Evolutionary conservation across 2,113 vertebrate genomes (phyloP), one percentile per base, ranked within the genome.

Genomic region (Plotosus lineatus): DNA sequence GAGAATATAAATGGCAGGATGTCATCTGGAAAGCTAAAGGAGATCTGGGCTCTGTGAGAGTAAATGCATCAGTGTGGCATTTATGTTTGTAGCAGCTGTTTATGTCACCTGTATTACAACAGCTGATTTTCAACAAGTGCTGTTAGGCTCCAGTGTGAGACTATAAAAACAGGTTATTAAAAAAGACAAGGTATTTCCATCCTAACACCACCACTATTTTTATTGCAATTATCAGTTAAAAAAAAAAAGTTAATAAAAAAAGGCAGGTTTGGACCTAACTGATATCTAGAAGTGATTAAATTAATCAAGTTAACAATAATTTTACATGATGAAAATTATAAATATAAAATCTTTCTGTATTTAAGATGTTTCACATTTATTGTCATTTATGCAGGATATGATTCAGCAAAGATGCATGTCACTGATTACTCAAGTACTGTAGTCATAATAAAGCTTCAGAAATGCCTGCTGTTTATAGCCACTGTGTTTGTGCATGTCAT

Each of bases 11-110:
- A 73, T 5, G 10, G 28, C 46, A 51, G 46, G 9, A 63, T 77
- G 75, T 65, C 28, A 23, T 65, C 58, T 36, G 40, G 75, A 51
- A 38, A 66, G 58, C 42, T 48, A 44, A 48, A 77, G 31, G 26
- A 6, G 28, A 50, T 48, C 42, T 46, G 19, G 1, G n/a, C n/a
- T 60, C 15, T 21, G 19, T n/a, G 55, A 46, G 40, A 58, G 74
- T 58, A 36, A 26, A 53, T 31, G 75, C 55, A 31, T 76, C 55
- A 21, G 36, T 56, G 73, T 19, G 40, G 31, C 42, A 48, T 48
- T 63, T 77, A 63, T 33, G 75, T 46, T 23, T 33, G 31, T 2
- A 50, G 63, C 76, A 78, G 46, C 76, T 78, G 76, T 36, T 78
- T 66, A 78, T 66, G 76, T 78, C 76, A 78, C 31, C 33, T 65